Base-by-base conservation (phyloP, 2,888 invertebrate genomes). In the Drosophila percnosoma region DNA sequence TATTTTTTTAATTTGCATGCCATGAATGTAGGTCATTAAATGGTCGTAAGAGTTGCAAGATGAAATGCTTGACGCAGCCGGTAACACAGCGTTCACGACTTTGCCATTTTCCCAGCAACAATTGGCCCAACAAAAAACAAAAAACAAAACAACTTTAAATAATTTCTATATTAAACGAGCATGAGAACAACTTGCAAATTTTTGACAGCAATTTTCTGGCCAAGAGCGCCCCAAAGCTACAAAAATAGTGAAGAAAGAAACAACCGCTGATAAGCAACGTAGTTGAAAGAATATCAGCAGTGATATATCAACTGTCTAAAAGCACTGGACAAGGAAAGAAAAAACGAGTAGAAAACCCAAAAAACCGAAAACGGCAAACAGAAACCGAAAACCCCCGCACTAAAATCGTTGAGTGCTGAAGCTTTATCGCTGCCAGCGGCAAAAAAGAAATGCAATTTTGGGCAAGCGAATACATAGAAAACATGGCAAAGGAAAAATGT, bases 111-210 rank as follows among this genome's bases (percentile, higher is more conserved):
- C 86, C 78, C 83, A 78, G 71, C 76, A 76, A 64, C 75, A 77
- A 73, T 58, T 61, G 55, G 74, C 59, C 58, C 64, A 62, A 57
- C 24, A 62, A 52, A 5, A n/a, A 34, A 66, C 61, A 45, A 59
- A 29, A 54, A 58, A 27, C 64, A 45, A 57, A 61, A 48, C 49
- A 61, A 63, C 68, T 65, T 79, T 78, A 81, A 90, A 85, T 87
- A 89, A 91, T 91, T 89, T 89, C 89, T 89, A 89, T 89, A 89
- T 89, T 90, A 85, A 84, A 83, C 69, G 73, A 73, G 66, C 74
- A 69, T 87, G 88, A 85, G 80, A 87, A 85, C 78, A 81, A 83
- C 76, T 80, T 79, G 77, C 74, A 73, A 74, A 79, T 80, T 78
- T 84, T 80, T 78, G 82, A 77, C 81, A 80, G 89, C 86, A 75